Conservation (phyloP, 2,113 vertebrate species). For the Tragelaphus scriptus region DNA sequence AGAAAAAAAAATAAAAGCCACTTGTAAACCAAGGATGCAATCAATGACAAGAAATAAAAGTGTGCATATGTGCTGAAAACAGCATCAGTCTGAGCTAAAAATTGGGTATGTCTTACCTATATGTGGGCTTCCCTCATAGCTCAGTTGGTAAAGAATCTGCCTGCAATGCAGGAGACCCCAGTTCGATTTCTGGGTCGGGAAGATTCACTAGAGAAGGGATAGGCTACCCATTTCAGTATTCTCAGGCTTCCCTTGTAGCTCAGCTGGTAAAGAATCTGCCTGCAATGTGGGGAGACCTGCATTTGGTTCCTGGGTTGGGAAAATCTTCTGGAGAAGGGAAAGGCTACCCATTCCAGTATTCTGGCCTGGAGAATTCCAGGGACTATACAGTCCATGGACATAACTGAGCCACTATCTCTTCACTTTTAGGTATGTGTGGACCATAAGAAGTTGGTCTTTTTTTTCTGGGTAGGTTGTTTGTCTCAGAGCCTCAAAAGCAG, state of each 20-base stretch:
- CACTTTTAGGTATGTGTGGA: not conserved
- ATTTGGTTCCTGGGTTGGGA: not conserved
- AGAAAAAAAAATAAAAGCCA: not conserved
- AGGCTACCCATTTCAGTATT: not conserved
- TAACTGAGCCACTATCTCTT: not conserved
- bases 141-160: not conserved
- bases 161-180: accelerated
- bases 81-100: not conserved
- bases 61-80: not conserved
- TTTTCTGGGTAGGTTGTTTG: not conserved
- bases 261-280: not conserved
- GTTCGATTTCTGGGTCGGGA: not conserved
- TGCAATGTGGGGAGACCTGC: not conserved
- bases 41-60: not conserved
- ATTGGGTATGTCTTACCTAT: not conserved
- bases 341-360: not conserved
- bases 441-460: not conserved
- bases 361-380: not conserved
- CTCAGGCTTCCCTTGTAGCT: not conserved
- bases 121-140: not conserved
- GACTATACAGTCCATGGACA: not conserved
- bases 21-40: not conserved
- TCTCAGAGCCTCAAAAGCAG: not conserved
- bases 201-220: not conserved
- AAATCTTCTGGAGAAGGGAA: not conserved